Evolutionary conservation across 2,113 vertebrate species (phyloP).

Genomic region (Leptobrachium ailaonicum): DNA sequence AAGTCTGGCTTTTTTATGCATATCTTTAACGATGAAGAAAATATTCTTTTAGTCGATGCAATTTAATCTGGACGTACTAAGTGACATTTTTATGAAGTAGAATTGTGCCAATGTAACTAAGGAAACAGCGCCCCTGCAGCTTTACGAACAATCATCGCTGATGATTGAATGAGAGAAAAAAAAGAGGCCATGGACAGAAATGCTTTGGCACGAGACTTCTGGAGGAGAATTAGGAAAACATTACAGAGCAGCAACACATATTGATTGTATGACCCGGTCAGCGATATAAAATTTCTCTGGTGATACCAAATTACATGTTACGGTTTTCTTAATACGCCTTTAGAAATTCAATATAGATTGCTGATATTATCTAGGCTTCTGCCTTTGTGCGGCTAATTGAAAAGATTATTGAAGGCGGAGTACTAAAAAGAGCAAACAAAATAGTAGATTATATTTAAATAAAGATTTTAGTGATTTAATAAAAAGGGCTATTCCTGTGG

Average conservation of each 20-base stretch:
- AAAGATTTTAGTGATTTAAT: too few species aligned
- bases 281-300: constrained; percentile 15
- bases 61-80: constrained; percentile 24
- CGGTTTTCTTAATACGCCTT: constrained; percentile 35
- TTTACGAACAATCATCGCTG: background rate
- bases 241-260: constrained; percentile 21
- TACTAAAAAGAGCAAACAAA: too few species aligned
- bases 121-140: background rate
- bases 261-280: constrained; percentile 35
- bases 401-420: background rate
- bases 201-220: constrained; percentile 10
- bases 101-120: background rate
- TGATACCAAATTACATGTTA: constrained; percentile 28
- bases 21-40: too few species aligned
- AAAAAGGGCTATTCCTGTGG: too few species aligned
- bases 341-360: constrained; percentile 33
- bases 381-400: constrained; percentile 11
- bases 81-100: background rate
- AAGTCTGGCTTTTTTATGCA: too few species aligned
- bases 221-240: constrained; percentile 29
- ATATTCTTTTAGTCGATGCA: background rate
- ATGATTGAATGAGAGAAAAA: background rate
- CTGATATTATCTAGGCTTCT: constrained; percentile 11
- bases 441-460: too few species aligned
- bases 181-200: constrained; percentile 25